These are phyloP conservation scores for Cygnus atratus DNA, from an alignment of 2,113 vertebrate genomes.

Conservation along the genomic window DNA sequence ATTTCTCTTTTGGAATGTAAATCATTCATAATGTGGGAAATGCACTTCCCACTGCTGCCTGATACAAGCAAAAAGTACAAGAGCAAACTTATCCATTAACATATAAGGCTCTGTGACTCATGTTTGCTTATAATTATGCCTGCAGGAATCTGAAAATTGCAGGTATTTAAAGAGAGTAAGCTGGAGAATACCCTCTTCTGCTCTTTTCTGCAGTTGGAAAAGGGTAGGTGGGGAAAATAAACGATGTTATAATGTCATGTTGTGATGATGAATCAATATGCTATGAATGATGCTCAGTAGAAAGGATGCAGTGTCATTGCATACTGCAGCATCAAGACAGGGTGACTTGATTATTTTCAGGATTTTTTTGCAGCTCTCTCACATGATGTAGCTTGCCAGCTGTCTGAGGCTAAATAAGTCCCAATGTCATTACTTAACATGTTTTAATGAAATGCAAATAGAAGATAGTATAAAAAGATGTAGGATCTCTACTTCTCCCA, in stretches of 20 bases:
- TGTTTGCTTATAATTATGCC: slow-evolving; percentile 23
- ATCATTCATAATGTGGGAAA: slow-evolving; percentile 16
- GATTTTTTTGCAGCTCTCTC: neutral
- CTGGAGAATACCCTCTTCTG: neutral
- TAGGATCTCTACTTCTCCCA: neutral
- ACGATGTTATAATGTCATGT: neutral
- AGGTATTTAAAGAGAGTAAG: slow-evolving; percentile 9
- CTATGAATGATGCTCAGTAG: neutral
- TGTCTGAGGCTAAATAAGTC: neutral
- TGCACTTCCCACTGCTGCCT: neutral
- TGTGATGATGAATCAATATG: slow-evolving; percentile 16
- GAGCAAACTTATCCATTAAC: slow-evolving; percentile 17
- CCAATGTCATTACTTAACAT: neutral
- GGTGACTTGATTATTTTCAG: neutral
- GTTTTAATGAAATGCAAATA: slow-evolving; percentile 32
- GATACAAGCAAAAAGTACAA: neutral
- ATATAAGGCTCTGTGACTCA: neutral
- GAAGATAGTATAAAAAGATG: neutral
- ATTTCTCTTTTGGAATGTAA: neutral
- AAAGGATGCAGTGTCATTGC: slow-evolving; percentile 54
- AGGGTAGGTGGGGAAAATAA: neutral
- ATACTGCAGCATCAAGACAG: slow-evolving; percentile 21
- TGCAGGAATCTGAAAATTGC: neutral
- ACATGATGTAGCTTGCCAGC: neutral
- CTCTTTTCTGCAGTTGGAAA: neutral